Percentiles rank a stretch among this genome's conserved stretches.
These are phyloP conservation scores for Rhabdomys dilectus DNA, from an alignment of 2,113 vertebrate genomes.

Conservation along the genomic window DNA sequence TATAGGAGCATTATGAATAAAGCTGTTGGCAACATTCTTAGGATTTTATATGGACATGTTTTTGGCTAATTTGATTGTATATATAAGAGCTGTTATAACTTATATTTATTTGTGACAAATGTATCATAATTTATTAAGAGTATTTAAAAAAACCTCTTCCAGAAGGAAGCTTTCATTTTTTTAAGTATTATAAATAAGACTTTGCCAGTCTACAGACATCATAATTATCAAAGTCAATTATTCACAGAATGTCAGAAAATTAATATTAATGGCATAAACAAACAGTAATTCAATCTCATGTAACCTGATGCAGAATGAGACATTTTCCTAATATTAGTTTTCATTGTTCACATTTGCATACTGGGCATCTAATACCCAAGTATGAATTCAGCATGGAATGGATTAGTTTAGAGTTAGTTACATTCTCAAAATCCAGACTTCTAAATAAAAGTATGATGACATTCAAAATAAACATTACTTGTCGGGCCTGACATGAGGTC, in stretches of 20 bases:
- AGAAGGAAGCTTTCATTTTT: slow-evolving; percentile 1
- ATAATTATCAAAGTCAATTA: background rate
- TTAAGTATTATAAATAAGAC: slow-evolving; percentile 29
- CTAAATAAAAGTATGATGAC: background rate
- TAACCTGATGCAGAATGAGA: background rate
- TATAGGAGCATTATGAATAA: background rate
- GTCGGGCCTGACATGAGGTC: no score
- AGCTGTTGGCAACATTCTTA: background rate
- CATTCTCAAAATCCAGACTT: background rate
- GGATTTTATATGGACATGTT: background rate
- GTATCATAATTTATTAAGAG: slow-evolving; percentile 4
- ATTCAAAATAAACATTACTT: background rate
- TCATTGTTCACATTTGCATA: background rate
- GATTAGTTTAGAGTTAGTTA: background rate
- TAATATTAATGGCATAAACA: background rate
- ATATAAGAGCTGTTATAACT: background rate
- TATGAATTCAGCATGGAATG: background rate
- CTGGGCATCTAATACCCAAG: background rate
- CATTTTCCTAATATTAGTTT: background rate
- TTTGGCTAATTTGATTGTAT: background rate
- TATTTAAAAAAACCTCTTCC: background rate
- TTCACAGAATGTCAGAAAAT: background rate
- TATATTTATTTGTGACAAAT: background rate
- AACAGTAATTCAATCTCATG: background rate
- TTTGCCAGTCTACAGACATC: background rate